phyloP scores from a whole-genome alignment of 2,888 invertebrate genomes.

The Seladonia tumulorum region DNA sequence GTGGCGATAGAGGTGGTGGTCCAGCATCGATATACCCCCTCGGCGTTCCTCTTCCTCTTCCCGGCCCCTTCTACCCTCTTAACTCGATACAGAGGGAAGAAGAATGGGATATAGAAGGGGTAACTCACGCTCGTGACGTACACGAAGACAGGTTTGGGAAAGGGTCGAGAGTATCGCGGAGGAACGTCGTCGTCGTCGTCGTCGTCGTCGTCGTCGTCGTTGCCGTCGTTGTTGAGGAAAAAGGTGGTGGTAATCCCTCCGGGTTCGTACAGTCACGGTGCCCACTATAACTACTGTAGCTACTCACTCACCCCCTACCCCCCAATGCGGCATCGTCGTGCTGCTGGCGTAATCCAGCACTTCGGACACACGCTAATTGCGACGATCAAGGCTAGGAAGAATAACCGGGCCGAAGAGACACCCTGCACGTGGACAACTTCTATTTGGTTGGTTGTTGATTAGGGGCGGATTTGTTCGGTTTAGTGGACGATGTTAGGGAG shows the following conservation, averaged over 20 bases:
- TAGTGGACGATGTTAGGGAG: not conserved
- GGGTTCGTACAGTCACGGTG: constrained; percentile 69
- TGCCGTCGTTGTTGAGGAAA: constrained; percentile 15
- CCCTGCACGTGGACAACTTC: not conserved
- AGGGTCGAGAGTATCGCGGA: constrained; percentile 72
- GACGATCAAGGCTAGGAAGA: constrained; percentile 17
- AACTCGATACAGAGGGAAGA: constrained; percentile 69
- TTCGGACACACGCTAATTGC: constrained; percentile 43
- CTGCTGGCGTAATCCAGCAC: constrained; percentile 61
- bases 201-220: not conserved
- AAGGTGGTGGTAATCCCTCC: constrained; percentile 78
- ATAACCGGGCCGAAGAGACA: not conserved
- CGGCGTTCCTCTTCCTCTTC: constrained; percentile 33
- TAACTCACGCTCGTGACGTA: constrained; percentile 66
- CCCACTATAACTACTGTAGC: constrained; percentile 60
- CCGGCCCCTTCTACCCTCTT: constrained; percentile 60
- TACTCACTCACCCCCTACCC: constrained; percentile 66
- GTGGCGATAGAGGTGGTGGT: constrained; percentile 61
- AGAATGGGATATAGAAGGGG: constrained; percentile 63
- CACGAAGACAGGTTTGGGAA: constrained; percentile 69
- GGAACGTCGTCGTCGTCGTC: constrained; percentile 42
- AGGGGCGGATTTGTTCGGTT: not conserved
- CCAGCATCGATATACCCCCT: constrained; percentile 63
- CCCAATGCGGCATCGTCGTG: constrained; percentile 76
- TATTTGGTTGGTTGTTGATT: not conserved